These are phyloP conservation scores for Agonopterix subpropinquella DNA, from an alignment of 2,888 invertebrate species.

Conservation along the genomic window DNA sequence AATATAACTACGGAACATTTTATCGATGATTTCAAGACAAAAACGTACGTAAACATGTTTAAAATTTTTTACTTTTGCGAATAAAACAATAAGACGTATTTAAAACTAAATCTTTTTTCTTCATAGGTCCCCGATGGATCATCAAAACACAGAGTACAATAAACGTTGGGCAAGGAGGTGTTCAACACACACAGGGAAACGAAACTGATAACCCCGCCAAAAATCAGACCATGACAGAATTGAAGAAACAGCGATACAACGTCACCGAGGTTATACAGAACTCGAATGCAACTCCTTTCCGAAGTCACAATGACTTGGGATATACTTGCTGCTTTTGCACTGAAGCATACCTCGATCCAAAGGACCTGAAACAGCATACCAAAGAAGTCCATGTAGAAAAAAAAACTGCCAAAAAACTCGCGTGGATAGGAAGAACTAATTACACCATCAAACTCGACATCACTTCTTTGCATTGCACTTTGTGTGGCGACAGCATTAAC, in stretches of 20 bases:
- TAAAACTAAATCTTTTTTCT: not conserved
- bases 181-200: not conserved
- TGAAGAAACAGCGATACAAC: not conserved
- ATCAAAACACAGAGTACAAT: not conserved
- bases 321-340: constrained; percentile 29
- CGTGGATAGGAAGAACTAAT: constrained; percentile 16
- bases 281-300: constrained; percentile 56
- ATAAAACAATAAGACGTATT: not conserved
- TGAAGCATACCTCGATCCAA: not conserved
- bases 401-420: constrained; percentile 33
- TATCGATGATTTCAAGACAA: too few relatives aligned
- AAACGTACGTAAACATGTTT: too few relatives aligned
- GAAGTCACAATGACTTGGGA: constrained; percentile 36
- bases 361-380: constrained; percentile 41
- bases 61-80: too few relatives aligned
- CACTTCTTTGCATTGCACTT: constrained; percentile 30
- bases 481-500: constrained; percentile 24
- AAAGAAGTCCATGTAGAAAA: constrained; percentile 29
- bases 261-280: constrained; percentile 16
- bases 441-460: constrained; percentile 39
- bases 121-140: not conserved
- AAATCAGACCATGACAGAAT: not conserved
- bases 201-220: not conserved
- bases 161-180: not conserved
- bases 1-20: too few relatives aligned